These are phyloP conservation scores for Drosophila nigricruria DNA, from an alignment of 2,888 invertebrate genomes.

Conservation along the genomic window DNA sequence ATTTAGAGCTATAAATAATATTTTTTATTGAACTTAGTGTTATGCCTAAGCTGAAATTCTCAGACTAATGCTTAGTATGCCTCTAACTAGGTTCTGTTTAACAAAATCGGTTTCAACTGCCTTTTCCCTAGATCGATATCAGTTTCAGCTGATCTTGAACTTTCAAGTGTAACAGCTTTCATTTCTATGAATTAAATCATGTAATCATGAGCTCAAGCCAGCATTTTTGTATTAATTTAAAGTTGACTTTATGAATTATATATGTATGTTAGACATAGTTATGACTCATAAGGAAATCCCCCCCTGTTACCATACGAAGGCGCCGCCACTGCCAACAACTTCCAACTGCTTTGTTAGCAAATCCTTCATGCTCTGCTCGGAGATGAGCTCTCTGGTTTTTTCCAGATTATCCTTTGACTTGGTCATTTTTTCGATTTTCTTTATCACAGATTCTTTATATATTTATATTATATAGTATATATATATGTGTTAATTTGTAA, in stretches of 20 bases:
- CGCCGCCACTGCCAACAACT: conserved; percentile 82
- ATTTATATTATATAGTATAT: not conserved
- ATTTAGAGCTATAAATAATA: conserved; percentile 7
- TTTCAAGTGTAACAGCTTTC: conserved; percentile 12
- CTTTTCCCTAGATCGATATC: not conserved
- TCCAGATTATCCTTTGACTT: conserved; percentile 68
- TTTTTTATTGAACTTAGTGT: not conserved
- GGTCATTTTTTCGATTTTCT: conserved; percentile 41
- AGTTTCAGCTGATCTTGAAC: conserved; percentile 20
- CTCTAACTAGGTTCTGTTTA: not conserved
- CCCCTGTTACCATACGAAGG: conserved; percentile 83
- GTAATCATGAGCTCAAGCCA: not conserved
- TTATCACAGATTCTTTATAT: conserved; percentile 51
- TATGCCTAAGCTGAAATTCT: not conserved
- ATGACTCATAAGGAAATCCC: not conserved
- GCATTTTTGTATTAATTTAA: not conserved
- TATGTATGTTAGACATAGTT: not conserved
- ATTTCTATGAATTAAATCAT: conserved; percentile 7
- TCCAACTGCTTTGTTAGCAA: conserved; percentile 83
- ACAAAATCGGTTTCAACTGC: conserved; percentile 4
- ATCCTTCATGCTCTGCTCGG: conserved; percentile 83
- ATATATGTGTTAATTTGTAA: not conserved
- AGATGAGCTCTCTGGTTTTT: conserved; percentile 74
- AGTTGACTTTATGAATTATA: not conserved
- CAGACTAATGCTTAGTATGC: not conserved